Conservation (phyloP, 2,797 vertebrate species). For the Melanotaenia boesemani region DNA sequence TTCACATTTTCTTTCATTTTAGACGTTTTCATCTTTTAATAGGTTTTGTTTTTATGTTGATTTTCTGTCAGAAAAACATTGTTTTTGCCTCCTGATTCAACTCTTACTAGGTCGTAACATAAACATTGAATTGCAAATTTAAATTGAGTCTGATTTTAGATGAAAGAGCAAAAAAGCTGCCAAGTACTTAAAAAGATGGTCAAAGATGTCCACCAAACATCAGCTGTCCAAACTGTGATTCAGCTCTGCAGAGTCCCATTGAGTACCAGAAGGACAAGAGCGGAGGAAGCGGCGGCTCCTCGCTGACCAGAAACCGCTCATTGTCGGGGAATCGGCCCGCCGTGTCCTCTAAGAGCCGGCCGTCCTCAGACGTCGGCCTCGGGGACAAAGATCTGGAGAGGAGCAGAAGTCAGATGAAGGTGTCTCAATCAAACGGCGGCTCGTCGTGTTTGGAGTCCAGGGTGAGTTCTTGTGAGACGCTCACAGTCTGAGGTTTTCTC, state of each 20-base stretch:
- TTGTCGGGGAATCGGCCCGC: conserved; percentile 83
- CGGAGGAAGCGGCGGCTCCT: conserved; percentile 76
- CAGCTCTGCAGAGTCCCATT: conserved; percentile 96
- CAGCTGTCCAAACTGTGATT: neutral
- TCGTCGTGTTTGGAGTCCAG: conserved; percentile 89
- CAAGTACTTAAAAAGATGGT: too few relatives aligned
- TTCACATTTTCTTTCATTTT: too few relatives aligned
- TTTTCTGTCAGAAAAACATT: too few relatives aligned
- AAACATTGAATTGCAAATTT: too few relatives aligned
- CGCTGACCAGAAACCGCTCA: conserved; percentile 88
- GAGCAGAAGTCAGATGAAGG: conserved; percentile 82
- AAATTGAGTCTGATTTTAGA: too few relatives aligned
- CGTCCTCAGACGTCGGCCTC: conserved; percentile 61
- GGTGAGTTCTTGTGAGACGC: conserved; percentile 76
- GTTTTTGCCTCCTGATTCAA: too few relatives aligned
- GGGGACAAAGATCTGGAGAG: conserved; percentile 68
- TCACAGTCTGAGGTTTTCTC: too few relatives aligned
- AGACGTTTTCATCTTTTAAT: too few relatives aligned
- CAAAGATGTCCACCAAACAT: too few relatives aligned
- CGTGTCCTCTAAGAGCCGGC: conserved; percentile 86
- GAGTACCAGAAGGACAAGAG: conserved; percentile 93
- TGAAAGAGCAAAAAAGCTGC: too few relatives aligned
- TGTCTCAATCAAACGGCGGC: conserved; percentile 94
- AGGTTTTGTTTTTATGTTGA: too few relatives aligned
- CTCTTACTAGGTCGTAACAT: too few relatives aligned